Evolutionary conservation across 2,797 vertebrate genomes (phyloP).

Genomic region (Lithobates pipiens): DNA sequence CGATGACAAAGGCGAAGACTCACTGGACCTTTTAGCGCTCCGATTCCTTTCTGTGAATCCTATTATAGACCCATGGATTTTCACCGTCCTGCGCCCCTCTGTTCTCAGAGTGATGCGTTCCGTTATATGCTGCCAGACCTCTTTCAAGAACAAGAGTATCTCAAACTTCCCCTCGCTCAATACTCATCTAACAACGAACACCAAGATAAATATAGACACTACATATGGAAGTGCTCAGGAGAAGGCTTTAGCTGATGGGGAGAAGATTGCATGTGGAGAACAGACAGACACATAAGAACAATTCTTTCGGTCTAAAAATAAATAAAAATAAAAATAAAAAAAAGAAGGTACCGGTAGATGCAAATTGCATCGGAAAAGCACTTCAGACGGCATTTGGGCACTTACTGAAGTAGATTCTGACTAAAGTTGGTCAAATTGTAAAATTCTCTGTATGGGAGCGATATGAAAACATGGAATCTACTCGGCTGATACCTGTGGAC

Average conservation of each 20-base stretch:
- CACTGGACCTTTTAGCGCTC: slow-evolving; percentile 81
- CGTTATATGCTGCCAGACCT: slow-evolving; percentile 72
- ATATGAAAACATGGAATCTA: background rate
- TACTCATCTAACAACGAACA: slow-evolving; percentile 19
- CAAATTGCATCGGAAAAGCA: background rate
- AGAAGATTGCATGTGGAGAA: slow-evolving; percentile 55
- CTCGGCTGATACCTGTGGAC: background rate
- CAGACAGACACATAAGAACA: slow-evolving; percentile 45
- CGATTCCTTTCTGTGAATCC: slow-evolving; percentile 89
- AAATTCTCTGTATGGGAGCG: background rate
- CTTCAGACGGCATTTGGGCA: background rate
- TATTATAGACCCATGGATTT: slow-evolving; percentile 93
- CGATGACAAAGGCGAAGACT: slow-evolving; percentile 49
- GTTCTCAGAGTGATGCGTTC: slow-evolving; percentile 83
- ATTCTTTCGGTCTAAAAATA: background rate
- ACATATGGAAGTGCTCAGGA: background rate
- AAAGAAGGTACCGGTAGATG: no score
- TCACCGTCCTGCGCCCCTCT: slow-evolving; percentile 87
- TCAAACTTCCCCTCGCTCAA: background rate
- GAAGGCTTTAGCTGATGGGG: slow-evolving; percentile 51
- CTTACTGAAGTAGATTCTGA: background rate
- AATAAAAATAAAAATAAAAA: no score
- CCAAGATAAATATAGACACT: slow-evolving; percentile 47
- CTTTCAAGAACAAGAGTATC: slow-evolving; percentile 36
- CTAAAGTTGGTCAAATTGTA: background rate